These are phyloP conservation scores for Rhopilema esculentum DNA, from an alignment of 30 jellyfish, hydroid and myxozoan species.

Conservation along the genomic window DNA sequence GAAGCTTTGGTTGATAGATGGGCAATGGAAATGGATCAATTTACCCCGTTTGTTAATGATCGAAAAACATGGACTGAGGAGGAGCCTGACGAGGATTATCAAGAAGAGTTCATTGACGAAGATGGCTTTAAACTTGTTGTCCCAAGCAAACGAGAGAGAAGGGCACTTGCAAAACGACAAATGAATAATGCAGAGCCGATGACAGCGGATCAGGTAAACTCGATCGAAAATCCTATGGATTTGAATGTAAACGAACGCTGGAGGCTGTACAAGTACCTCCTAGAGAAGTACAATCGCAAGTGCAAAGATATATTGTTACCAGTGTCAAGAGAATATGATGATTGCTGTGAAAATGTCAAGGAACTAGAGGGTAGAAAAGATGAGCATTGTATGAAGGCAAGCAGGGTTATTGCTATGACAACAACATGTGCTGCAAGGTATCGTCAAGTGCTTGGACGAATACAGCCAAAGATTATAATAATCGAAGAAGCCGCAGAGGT, in stretches of 20 bases:
- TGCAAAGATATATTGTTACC: slow-evolving; percentile 5
- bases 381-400: slow-evolving; percentile 42
- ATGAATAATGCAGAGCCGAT: slow-evolving; percentile 37
- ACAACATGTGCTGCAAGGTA: slow-evolving; percentile 88
- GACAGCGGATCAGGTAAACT: slow-evolving; percentile 63
- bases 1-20: slow-evolving; percentile 77
- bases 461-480: slow-evolving; percentile 77
- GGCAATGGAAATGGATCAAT: slow-evolving; percentile 59
- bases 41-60: slow-evolving; percentile 34
- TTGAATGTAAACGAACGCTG: slow-evolving; percentile 65
- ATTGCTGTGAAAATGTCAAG: slow-evolving; percentile 56
- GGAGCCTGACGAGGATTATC: slow-evolving; percentile 2
- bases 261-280: slow-evolving; percentile 69
- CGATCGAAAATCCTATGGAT: slow-evolving; percentile 57
- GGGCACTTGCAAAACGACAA: slow-evolving; percentile 17
- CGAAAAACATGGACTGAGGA: slow-evolving; percentile 21
- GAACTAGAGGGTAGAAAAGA: slow-evolving; percentile 68
- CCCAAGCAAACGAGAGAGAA: slow-evolving; percentile 49
- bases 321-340: slow-evolving; percentile 52
- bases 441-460: slow-evolving; percentile 39
- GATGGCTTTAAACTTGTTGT: slow-evolving; percentile 63
- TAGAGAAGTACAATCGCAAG: not conserved
- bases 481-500: slow-evolving; percentile 99
- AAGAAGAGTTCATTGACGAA: not conserved
- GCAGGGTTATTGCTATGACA: slow-evolving; percentile 87